Evolutionary conservation across 2,797 vertebrate genomes (phyloP), one percentile per base, ranked within the genome.

Genomic region (Tadarida brasiliensis): DNA sequence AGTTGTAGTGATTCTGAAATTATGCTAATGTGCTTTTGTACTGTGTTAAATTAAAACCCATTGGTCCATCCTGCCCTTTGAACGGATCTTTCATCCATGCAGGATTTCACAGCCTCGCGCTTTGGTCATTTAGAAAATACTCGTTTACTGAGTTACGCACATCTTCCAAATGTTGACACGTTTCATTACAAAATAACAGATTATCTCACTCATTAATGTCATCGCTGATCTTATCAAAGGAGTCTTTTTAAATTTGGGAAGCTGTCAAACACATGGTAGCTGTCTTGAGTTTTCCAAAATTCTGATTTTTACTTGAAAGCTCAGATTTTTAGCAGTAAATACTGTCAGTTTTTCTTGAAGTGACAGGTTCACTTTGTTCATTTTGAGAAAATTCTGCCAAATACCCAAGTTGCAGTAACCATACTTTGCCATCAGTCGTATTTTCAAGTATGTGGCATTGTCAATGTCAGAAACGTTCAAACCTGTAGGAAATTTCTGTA

Each of bases 281-380:
- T 8, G n/a, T 44, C 5, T 0, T 85, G 68, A 24, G 39, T 83
- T 95, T 90, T 44, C 59, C 49, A 22, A 33, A 87, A 57, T 74
- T 95, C 5, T 84, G 39, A 39, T 63, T 91, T 90, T 87, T 80
- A 80, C 44, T 70, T 63, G 35, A 76, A 91, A 88, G 28, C n/a
- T 88, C 15, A 44, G 16, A 17, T 16, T 96, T 82, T 71, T 57
- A 16, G 19, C 47, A 83, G 16, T 70, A 82, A 91, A 49, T 89
- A 63, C 26, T 16, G 2, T 61, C 8, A 26, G 3, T 76, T 97
- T 93, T 74, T 59, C 57, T 54, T 73, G 56, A 89, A 86, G 63
- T 20, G 56, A 92, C 11, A 59, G 77, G 68, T 81, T 92, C 17
- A 20, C 54, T 76, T 81, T 59, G 44, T 47, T 76, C 65, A 8